These are phyloP conservation scores for Euzetes globulus DNA, from an alignment of 2,888 invertebrate genomes.

Conservation along the genomic window DNA sequence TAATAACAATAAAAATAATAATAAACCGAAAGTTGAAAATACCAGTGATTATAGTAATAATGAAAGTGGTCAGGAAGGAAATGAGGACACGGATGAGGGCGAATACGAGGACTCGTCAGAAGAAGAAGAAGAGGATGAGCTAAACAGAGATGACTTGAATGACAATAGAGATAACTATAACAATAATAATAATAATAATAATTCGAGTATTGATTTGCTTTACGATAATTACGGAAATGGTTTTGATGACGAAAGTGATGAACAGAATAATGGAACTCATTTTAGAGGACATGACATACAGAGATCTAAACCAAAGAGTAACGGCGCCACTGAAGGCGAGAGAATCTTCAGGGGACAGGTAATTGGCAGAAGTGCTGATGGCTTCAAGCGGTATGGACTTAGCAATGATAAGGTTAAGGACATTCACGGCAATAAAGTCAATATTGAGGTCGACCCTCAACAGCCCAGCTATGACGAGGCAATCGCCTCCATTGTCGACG, in stretches of 20 bases:
- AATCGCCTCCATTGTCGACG: constrained; percentile 41
- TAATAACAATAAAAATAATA: neutral
- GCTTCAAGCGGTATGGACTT: neutral
- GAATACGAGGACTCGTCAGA: neutral
- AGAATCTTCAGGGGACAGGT: neutral
- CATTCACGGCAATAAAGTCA: constrained; percentile 31
- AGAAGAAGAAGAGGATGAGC: neutral
- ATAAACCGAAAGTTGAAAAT: neutral
- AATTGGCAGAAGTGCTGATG: constrained; percentile 17
- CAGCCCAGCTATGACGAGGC: constrained; percentile 41
- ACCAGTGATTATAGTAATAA: neutral
- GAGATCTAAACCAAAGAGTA: neutral
- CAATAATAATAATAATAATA: neutral
- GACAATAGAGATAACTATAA: neutral
- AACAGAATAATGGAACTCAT: neutral
- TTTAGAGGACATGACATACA: neutral
- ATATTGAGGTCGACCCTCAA: constrained; percentile 39
- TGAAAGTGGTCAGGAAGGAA: neutral
- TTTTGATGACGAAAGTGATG: neutral
- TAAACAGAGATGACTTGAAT: neutral
- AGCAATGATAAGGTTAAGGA: neutral
- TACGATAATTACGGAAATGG: neutral
- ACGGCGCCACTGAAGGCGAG: no score
- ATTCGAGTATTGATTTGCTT: neutral
- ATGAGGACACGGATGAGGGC: neutral